Evolutionary conservation across 2,113 vertebrate genomes (phyloP).

Genomic region (Coracopsis vasa): DNA sequence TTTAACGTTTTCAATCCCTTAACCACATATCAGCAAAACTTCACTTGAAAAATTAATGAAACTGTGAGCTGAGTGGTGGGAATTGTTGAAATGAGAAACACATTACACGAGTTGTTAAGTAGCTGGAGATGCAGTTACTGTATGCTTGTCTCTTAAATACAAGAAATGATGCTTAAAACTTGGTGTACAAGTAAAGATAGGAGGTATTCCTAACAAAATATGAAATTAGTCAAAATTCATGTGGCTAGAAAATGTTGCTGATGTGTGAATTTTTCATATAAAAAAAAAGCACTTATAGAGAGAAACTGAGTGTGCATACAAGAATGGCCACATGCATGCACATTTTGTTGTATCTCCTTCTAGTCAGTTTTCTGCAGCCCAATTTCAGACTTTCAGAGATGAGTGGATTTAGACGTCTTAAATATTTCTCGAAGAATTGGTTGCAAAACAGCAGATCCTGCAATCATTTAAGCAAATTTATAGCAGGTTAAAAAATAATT

Average conservation of each 20-base stretch:
- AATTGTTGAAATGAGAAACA: conserved; percentile 20
- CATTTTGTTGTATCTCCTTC: background rate
- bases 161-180: background rate
- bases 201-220: background rate
- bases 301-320: rapidly evolving
- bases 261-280: background rate
- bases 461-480: background rate
- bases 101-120: background rate
- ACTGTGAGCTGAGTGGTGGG: background rate
- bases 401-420: background rate
- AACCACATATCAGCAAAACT: conserved; percentile 30
- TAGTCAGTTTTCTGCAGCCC: background rate
- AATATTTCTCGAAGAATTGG: background rate
- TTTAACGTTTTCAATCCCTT: background rate
- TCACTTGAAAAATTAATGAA: conserved; percentile 48
- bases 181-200: background rate
- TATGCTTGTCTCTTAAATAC: background rate
- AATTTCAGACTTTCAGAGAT: background rate
- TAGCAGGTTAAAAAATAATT: background rate
- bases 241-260: background rate
- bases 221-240: background rate
- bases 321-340: background rate
- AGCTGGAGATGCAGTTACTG: background rate
- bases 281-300: background rate
- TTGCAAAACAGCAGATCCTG: background rate